These are phyloP conservation scores for Microhierax caerulescens DNA, from an alignment of 2,797 vertebrate genomes.

Conservation along the genomic window DNA sequence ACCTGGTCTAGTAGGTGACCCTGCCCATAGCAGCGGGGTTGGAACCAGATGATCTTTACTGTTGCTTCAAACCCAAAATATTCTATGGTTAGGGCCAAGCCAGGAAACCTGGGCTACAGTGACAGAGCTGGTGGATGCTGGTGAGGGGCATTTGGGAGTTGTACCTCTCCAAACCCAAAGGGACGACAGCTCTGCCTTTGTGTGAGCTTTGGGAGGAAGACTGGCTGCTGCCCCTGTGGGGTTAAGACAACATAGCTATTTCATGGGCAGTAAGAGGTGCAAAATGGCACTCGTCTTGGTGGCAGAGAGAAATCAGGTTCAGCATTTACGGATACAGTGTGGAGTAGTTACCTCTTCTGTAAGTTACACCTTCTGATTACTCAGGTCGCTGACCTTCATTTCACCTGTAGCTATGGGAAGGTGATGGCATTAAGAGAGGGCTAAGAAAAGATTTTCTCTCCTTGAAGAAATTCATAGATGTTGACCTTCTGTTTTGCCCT, in stretches of 20 bases:
- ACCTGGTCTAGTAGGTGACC: too few relatives aligned
- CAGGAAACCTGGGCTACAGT: background rate
- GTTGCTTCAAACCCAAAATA: too few relatives aligned
- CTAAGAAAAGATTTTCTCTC: background rate
- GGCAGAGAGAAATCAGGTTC: background rate
- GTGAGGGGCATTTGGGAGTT: background rate
- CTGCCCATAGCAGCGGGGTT: too few relatives aligned
- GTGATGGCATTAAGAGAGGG: background rate
- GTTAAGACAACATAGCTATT: background rate
- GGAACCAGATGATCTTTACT: too few relatives aligned
- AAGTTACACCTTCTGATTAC: background rate
- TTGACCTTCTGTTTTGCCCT: conserved; percentile 30
- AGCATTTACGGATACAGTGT: background rate
- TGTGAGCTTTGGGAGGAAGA: rapidly evolving
- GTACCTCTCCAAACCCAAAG: background rate
- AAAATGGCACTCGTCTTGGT: background rate
- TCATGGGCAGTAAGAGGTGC: background rate
- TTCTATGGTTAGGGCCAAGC: background rate
- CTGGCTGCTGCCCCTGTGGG: rapidly evolving
- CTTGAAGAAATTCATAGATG: background rate
- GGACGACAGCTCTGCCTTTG: background rate
- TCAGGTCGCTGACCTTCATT: background rate
- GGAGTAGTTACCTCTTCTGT: rapidly evolving
- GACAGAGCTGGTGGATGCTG: background rate
- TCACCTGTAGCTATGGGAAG: background rate